Conservation (phyloP, 1,140 invertebrate species). For the Battus philenor region DNA sequence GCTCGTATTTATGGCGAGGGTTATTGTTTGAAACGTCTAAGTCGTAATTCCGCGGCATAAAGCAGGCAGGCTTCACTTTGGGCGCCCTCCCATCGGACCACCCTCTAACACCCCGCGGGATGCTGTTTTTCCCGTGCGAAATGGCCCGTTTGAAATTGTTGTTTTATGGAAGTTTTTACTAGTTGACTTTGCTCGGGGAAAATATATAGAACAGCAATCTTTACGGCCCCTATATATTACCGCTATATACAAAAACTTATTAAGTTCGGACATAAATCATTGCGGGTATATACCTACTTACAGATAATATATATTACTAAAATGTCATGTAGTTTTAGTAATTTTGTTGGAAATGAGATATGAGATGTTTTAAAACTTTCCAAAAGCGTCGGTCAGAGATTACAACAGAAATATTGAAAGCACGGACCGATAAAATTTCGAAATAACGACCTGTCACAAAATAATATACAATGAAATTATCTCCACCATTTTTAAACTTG, state of each 20-base stretch:
- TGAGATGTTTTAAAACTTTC: constrained; percentile 8
- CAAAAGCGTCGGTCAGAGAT: constrained; percentile 23
- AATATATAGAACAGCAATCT: constrained; percentile 64
- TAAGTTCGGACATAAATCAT: constrained; percentile 6
- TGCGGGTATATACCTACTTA: neutral
- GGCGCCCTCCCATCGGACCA: constrained; percentile 30
- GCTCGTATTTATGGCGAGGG: constrained; percentile 68
- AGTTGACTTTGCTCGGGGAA: constrained; percentile 69
- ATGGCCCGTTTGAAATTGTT: constrained; percentile 75
- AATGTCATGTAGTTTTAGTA: constrained; percentile 1
- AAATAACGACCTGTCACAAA: constrained; percentile 74
- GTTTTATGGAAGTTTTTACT: constrained; percentile 75
- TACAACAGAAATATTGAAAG: constrained; percentile 58
- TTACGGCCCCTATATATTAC: constrained; percentile 32
- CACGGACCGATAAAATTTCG: constrained; percentile 62
- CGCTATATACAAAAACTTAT: constrained; percentile 16
- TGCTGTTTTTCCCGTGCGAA: constrained; percentile 72
- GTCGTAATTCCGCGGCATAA: constrained; percentile 74
- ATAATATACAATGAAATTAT: constrained; percentile 74
- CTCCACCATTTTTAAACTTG: constrained; percentile 70
- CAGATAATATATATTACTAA: constrained; percentile 1
- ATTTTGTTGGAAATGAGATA: constrained; percentile 17
- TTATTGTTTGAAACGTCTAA: constrained; percentile 76
- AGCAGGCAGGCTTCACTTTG: constrained; percentile 61
- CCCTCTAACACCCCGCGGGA: constrained; percentile 40